A percentile compares a stretch with the other conserved stretches of the same genome.
Conservation (phyloP, 1,140 invertebrate genomes). For the Caenorhabditis brenneri region DNA sequence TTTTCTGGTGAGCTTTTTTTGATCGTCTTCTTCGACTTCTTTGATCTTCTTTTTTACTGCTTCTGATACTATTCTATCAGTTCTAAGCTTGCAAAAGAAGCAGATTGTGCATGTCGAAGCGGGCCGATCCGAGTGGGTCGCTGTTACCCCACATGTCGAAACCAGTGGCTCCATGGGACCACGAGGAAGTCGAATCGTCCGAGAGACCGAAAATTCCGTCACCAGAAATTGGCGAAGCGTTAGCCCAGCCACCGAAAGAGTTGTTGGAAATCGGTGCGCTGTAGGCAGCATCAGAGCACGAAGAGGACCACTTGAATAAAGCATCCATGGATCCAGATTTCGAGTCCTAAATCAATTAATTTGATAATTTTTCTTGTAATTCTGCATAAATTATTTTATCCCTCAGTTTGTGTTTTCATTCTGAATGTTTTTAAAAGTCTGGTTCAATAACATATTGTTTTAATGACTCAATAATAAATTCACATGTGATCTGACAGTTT, state of each 20-base stretch:
- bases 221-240: conserved; percentile 14
- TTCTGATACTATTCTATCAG: conserved; percentile 29
- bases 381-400: too few relatives aligned
- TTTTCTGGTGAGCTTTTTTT: not conserved
- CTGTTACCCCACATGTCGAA: conserved; percentile 34
- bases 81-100: conserved; percentile 43
- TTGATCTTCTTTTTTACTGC: not conserved
- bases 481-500: conserved; percentile 1
- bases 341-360: not conserved
- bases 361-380: not conserved
- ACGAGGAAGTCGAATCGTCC: conserved; percentile 19
- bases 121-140: conserved; percentile 34
- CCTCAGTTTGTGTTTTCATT: not conserved
- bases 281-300: conserved; percentile 23
- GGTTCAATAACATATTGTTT: not conserved
- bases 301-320: conserved; percentile 29
- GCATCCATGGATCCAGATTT: conserved; percentile 18
- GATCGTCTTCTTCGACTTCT: conserved; percentile 18
- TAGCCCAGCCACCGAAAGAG: conserved; percentile 20
- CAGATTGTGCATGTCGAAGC: conserved; percentile 41
- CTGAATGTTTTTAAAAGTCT: not conserved
- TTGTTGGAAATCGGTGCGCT: not conserved
- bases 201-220: not conserved
- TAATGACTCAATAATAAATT: not conserved
- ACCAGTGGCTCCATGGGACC: conserved; percentile 29